A percentile compares a stretch with the other conserved stretches of the same genome.
Evolutionary conservation across 2,797 vertebrate species (phyloP).

Genomic region (Arrhamphus sclerolepis): DNA sequence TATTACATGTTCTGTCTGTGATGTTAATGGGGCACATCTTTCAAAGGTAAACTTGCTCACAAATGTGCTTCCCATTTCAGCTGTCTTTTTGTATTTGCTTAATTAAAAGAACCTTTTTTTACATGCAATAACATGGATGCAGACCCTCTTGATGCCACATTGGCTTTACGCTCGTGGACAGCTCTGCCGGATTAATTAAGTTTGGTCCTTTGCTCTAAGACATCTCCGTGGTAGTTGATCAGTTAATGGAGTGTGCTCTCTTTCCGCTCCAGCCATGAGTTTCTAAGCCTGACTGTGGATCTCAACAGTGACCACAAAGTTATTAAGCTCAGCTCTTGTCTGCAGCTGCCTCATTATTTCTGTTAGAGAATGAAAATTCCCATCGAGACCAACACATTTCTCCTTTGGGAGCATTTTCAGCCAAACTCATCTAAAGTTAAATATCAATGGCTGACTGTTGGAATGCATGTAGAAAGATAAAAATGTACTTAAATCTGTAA

Average conservation of each 20-base stretch:
- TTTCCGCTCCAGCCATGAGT: conserved; percentile 13
- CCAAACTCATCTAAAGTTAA: conserved; percentile 49
- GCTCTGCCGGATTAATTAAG: conserved; percentile 38
- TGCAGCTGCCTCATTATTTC: conserved; percentile 53
- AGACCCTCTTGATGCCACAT: conserved; percentile 9
- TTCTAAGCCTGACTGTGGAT: conserved; percentile 24
- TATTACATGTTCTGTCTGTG: conserved; percentile 12
- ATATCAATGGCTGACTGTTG: conserved; percentile 55
- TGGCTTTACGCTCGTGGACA: not conserved
- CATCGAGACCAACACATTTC: conserved; percentile 36
- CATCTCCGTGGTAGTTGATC: conserved; percentile 35
- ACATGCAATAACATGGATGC: not conserved
- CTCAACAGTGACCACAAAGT: conserved; percentile 42
- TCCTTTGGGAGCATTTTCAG: conserved; percentile 30
- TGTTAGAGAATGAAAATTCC: conserved; percentile 42
- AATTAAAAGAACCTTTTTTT: not conserved
- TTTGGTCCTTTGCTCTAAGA: conserved; percentile 33
- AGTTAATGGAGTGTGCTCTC: conserved; percentile 39
- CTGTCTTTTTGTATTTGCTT: not conserved
- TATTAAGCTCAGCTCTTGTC: conserved; percentile 49
- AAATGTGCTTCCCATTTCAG: not conserved
- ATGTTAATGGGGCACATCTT: conserved; percentile 5
- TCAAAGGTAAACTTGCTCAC: conserved; percentile 7
- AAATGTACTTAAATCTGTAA: conserved; percentile 52
- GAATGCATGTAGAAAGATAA: conserved; percentile 46